Conservation (phyloP, 2,888 invertebrate species). For the Gerris lacustris region DNA sequence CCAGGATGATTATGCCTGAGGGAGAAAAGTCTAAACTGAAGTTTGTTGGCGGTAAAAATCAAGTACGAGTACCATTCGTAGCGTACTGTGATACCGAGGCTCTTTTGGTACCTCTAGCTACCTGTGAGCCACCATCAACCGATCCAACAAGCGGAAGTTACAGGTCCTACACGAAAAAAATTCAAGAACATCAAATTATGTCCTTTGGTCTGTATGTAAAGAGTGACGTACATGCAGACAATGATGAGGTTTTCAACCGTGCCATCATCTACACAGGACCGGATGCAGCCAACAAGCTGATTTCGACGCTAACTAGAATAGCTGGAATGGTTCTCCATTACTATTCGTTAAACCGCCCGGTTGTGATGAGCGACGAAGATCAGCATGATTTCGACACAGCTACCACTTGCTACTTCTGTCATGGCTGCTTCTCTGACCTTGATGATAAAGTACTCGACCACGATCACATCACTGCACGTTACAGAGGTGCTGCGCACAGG, state of each 20-base stretch:
- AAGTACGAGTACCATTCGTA: background rate
- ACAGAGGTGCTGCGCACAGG: constrained; percentile 30
- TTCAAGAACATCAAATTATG: too few species aligned
- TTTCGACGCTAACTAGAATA: background rate
- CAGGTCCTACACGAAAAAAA: too few species aligned
- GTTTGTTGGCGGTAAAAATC: background rate
- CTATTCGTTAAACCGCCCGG: background rate
- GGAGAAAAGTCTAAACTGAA: background rate
- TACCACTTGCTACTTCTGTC: background rate
- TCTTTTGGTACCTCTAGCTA: too few species aligned
- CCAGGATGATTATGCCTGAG: background rate
- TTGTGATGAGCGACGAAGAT: background rate
- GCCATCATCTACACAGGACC: background rate
- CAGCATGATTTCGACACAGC: background rate
- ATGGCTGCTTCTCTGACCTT: background rate
- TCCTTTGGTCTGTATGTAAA: background rate
- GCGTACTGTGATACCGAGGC: background rate
- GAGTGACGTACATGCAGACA: background rate
- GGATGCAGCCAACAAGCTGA: background rate
- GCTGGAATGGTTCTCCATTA: background rate
- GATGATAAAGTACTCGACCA: constrained; percentile 30
- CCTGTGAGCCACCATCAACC: too few species aligned
- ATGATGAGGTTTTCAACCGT: background rate
- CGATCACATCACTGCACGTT: constrained; percentile 31
- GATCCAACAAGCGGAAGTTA: too few species aligned